Evolutionary conservation across 2,888 invertebrate genomes (phyloP).

Genomic region (Hypercompe scribonia): DNA sequence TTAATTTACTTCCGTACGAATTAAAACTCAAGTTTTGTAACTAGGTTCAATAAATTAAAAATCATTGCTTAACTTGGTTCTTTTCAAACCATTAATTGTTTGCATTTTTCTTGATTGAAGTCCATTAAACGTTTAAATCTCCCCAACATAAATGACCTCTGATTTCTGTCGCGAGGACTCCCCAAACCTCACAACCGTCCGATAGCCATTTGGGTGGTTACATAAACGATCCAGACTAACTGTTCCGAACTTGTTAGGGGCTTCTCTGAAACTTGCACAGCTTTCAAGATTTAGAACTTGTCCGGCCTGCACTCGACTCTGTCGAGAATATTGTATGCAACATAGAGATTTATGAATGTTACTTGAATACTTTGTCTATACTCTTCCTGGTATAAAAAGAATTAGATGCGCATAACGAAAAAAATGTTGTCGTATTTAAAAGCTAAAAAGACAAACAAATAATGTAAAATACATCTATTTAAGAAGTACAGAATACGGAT

Average conservation of each 20-base stretch:
- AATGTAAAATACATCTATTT: too few species aligned
- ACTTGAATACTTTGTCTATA: not conserved
- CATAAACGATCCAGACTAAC: slow-evolving; percentile 34
- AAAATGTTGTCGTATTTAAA: not conserved
- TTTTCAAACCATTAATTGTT: not conserved
- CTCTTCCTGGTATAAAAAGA: not conserved
- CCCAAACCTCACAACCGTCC: slow-evolving; percentile 13
- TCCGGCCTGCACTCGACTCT: slow-evolving; percentile 30
- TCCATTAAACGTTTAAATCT: not conserved
- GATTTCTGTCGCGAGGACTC: slow-evolving; percentile 3
- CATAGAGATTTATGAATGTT: slow-evolving; percentile 19
- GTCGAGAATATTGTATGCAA: slow-evolving; percentile 21
- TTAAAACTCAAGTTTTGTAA: too few species aligned
- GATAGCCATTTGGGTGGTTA: slow-evolving; percentile 27
- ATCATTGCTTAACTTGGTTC: not conserved
- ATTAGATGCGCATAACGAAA: not conserved
- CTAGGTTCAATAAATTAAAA: not conserved
- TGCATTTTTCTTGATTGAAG: not conserved
- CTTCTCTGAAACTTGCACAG: slow-evolving; percentile 58
- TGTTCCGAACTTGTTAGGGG: slow-evolving; percentile 53
- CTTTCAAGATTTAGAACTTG: slow-evolving; percentile 60
- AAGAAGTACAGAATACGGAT: too few species aligned
- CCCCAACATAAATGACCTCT: not conserved
- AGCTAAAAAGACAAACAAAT: too few species aligned
- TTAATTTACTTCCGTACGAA: too few species aligned